Conservation (phyloP, 2,113 vertebrate species). For the Syngnathus floridae region DNA sequence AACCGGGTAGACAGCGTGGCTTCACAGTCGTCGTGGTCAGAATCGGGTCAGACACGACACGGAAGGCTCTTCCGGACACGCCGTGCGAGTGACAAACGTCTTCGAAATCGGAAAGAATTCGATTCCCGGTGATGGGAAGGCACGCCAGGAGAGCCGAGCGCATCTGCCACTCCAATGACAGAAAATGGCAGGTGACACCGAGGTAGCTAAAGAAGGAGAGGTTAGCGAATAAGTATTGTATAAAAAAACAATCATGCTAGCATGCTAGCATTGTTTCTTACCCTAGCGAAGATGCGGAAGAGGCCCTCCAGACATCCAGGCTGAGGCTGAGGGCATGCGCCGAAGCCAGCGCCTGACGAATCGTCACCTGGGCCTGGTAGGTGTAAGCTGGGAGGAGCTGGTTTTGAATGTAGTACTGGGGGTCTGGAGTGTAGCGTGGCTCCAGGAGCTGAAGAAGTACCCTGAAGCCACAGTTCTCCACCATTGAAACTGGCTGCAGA, state of each 20-base stretch:
- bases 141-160: slow-evolving; percentile 71
- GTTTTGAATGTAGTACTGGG: slow-evolving; percentile 67
- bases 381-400: slow-evolving; percentile 73
- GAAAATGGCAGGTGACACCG: slow-evolving; percentile 75
- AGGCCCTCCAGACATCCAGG: slow-evolving; percentile 65
- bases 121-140: slow-evolving; percentile 59
- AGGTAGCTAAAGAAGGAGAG: slow-evolving; percentile 55
- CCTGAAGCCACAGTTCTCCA: slow-evolving; percentile 71
- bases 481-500: slow-evolving; percentile 70
- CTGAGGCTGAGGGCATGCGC: slow-evolving; percentile 70
- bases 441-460: slow-evolving; percentile 73
- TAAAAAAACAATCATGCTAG: neutral
- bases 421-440: slow-evolving; percentile 70
- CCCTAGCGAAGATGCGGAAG: slow-evolving; percentile 43
- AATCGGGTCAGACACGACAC: slow-evolving; percentile 63
- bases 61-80: slow-evolving; percentile 68
- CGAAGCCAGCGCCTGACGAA: slow-evolving; percentile 66
- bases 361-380: slow-evolving; percentile 73
- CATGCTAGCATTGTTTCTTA: slow-evolving; percentile 13
- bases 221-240: slow-evolving; percentile 1
- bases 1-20: slow-evolving; percentile 65
- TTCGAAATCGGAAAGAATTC: slow-evolving; percentile 67
- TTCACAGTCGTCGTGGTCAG: slow-evolving; percentile 40
- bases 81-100: slow-evolving; percentile 70
- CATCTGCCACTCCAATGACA: slow-evolving; percentile 74